A percentile compares a stretch with the other conserved stretches of the same genome.
These are phyloP conservation scores for Chaetorhynchus papuensis DNA, from an alignment of 2,113 vertebrate species.

Conservation along the genomic window DNA sequence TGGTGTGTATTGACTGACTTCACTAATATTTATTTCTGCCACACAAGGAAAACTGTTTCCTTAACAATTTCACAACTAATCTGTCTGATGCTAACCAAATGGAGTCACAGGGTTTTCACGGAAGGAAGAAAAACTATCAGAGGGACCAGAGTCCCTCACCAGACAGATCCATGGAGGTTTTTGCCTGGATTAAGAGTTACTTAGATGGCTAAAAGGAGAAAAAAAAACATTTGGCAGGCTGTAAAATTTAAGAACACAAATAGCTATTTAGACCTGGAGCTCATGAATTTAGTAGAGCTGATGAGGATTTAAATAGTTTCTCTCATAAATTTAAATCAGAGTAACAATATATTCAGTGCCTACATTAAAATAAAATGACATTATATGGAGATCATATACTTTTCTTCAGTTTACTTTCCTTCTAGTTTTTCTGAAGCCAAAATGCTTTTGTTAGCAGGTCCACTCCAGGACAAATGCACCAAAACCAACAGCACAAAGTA, in stretches of 20 bases:
- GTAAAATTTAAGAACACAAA: not conserved
- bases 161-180: not conserved
- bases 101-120: not conserved
- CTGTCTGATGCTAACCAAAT: not conserved
- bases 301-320: not conserved
- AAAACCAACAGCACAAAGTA: not conserved
- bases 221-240: not conserved
- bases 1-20: not conserved
- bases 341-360: not conserved
- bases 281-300: not conserved
- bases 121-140: not conserved
- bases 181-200: not conserved
- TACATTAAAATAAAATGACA: not conserved
- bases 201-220: not conserved
- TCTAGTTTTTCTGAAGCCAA: not conserved
- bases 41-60: not conserved
- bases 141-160: not conserved
- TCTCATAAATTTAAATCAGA: not conserved
- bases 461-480: not conserved
- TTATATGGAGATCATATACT: not conserved
- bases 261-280: not conserved
- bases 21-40: not conserved
- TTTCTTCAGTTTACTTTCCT: not conserved
- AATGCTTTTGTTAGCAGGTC: not conserved
- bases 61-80: not conserved